These are phyloP conservation scores for Carterocephalus palaemon DNA, from an alignment of 2,888 invertebrate genomes.

Conservation along the genomic window DNA sequence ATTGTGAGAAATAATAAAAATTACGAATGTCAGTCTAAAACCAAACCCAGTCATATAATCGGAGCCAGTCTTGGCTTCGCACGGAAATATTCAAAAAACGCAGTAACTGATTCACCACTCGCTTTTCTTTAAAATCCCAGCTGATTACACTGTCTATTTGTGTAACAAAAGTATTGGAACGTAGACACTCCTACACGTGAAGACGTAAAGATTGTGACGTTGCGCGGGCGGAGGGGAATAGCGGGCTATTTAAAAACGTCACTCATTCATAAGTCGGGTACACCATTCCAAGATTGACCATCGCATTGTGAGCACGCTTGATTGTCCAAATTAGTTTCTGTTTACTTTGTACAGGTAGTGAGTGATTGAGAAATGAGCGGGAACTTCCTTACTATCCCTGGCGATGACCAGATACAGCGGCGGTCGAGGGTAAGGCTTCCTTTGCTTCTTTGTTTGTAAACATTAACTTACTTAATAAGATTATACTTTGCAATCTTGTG, in stretches of 20 bases:
- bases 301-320: slow-evolving; percentile 61
- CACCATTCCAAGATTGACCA: slow-evolving; percentile 55
- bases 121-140: slow-evolving; percentile 41
- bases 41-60: no score
- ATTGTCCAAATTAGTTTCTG: slow-evolving; percentile 33
- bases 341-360: slow-evolving; percentile 41
- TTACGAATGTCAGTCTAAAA: no score
- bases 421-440: slow-evolving; percentile 63
- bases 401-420: slow-evolving; percentile 61
- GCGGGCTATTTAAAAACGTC: slow-evolving; percentile 68
- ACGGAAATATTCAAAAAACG: slow-evolving; percentile 18
- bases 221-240: slow-evolving; percentile 38
- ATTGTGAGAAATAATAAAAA: no score
- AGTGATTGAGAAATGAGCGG: slow-evolving; percentile 67
- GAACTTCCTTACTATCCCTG: slow-evolving; percentile 71
- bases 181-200: slow-evolving; percentile 52
- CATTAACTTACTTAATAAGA: background rate
- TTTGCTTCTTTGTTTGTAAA: slow-evolving; percentile 12
- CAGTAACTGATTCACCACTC: slow-evolving; percentile 29
- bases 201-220: slow-evolving; percentile 42
- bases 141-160: slow-evolving; percentile 54
- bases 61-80: slow-evolving; percentile 10
- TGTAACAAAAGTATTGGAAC: slow-evolving; percentile 53
- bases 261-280: slow-evolving; percentile 69
- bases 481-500: slow-evolving; percentile 2